Evolutionary conservation across 1,140 invertebrate genomes (phyloP), one percentile per base, ranked within the genome.

Genomic region (Chironomus tepperi): DNA sequence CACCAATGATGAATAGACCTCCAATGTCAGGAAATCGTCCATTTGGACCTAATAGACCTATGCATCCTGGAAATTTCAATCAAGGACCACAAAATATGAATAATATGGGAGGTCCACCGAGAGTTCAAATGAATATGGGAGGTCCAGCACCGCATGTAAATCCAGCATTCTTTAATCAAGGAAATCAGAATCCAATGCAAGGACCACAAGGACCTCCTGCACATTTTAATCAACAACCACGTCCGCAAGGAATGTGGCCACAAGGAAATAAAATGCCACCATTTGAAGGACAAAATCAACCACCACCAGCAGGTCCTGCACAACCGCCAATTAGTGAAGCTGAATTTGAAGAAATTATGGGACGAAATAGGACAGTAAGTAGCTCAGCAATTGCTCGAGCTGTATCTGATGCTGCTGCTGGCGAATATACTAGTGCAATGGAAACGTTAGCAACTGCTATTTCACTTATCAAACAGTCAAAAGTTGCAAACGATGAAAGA

Each of bases 311-410:
- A 75, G 88, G 89, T 75, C 85, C 87, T 42, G 86, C 87, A 75
- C 85, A 86, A 0, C 88, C 91, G 0, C 88, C 88, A 43, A 86
- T 98, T 21, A 91, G 89, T 76, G 97, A 98, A 83, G 91, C 91
- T 76, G 98, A 99, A 86, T 98, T 98, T 84, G 97, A 99, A 84
- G 98, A 99, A 83, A 96, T 98, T 57, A 98, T 99, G 93, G 89
- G 91, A 74, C 87, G 98, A 77, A 99, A 99, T 84, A 88, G 97
- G 76, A 98, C 96, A 10, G 97, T 99, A 1, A 98, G 96, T 8
- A 97, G 94, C 76, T 96, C 93, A 47, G 97, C 98, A 2, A 99
- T 99, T 76, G 93, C 95, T 12, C 79, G 97, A 76, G 98, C 98
- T 12, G 96, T 99, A 12, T 94, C 95, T 47, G 98, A 99, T 85